Conservation (phyloP, 2,888 invertebrate species). For the Oxytorus armatus region DNA sequence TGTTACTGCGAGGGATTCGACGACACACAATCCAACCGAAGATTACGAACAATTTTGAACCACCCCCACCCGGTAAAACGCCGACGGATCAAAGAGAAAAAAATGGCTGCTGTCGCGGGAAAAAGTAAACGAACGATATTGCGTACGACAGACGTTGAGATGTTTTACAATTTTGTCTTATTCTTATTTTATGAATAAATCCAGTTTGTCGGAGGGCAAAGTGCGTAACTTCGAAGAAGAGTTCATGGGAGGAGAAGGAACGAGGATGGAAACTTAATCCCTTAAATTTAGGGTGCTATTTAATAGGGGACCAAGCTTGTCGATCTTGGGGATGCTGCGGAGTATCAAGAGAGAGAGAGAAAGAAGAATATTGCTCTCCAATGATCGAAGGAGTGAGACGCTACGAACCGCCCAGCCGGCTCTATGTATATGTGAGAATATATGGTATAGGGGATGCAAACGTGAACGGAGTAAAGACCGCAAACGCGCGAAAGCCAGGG, state of each 20-base stretch:
- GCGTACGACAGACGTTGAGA: neutral
- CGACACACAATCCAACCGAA: neutral
- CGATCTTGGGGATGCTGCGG: slow-evolving; percentile 39
- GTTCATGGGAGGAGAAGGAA: neutral
- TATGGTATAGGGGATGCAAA: slow-evolving; percentile 45
- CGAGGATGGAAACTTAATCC: slow-evolving; percentile 59
- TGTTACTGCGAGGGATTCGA: neutral
- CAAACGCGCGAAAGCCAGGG: slow-evolving; percentile 64
- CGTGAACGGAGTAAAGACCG: slow-evolving; percentile 55
- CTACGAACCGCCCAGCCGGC: neutral
- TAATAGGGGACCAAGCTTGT: slow-evolving; percentile 76
- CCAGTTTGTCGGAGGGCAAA: neutral
- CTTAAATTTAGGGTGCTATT: slow-evolving; percentile 81
- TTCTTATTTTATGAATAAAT: neutral
- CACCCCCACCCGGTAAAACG: neutral
- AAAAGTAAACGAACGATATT: neutral
- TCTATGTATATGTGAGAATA: neutral
- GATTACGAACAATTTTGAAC: slow-evolving; percentile 6
- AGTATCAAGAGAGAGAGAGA: slow-evolving; percentile 30
- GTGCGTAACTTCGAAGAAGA: neutral
- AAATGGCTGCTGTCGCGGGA: neutral
- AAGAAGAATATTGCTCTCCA: slow-evolving; percentile 52
- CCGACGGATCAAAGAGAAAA: slow-evolving; percentile 3
- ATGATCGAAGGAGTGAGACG: slow-evolving; percentile 34
- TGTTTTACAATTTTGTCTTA: neutral